Conservation (phyloP, 2,888 invertebrate genomes). For the Artemia sinica region DNA sequence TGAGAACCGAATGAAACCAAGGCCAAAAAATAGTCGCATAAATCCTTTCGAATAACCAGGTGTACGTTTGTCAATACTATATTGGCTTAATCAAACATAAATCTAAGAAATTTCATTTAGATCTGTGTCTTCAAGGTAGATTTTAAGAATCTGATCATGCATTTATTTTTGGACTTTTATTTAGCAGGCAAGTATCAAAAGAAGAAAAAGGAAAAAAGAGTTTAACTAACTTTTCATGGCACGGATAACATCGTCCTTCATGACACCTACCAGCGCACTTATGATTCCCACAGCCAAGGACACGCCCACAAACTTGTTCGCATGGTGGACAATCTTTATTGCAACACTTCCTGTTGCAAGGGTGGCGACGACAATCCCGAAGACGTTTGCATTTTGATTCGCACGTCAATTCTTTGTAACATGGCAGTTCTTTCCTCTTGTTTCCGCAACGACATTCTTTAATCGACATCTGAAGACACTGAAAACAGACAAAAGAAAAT, state of each 20-base stretch:
- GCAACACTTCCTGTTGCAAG: slow-evolving; percentile 78
- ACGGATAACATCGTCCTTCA: slow-evolving; percentile 66
- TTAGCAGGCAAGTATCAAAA: no score
- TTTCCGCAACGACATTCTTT: slow-evolving; percentile 66
- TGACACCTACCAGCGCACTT: slow-evolving; percentile 66
- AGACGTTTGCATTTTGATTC: slow-evolving; percentile 69
- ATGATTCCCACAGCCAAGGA: slow-evolving; percentile 66
- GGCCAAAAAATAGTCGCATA: no score
- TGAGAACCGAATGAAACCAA: no score
- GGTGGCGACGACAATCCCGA: slow-evolving; percentile 66
- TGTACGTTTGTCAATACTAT: no score
- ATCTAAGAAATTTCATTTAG: no score
- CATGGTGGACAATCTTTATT: slow-evolving; percentile 64
- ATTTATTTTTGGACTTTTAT: no score
- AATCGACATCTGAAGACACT: slow-evolving; percentile 49
- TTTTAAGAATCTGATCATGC: no score
- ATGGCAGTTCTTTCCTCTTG: slow-evolving; percentile 61
- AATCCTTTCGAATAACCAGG: no score
- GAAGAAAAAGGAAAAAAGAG: neutral
- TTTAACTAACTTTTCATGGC: slow-evolving; percentile 32
- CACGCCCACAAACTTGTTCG: slow-evolving; percentile 64
- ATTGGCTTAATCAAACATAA: no score
- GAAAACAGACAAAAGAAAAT: slow-evolving; percentile 24
- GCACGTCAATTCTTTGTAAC: slow-evolving; percentile 67
- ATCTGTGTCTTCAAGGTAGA: no score